Conservation (phyloP, 2,113 vertebrate genomes). For the Solea senegalensis region DNA sequence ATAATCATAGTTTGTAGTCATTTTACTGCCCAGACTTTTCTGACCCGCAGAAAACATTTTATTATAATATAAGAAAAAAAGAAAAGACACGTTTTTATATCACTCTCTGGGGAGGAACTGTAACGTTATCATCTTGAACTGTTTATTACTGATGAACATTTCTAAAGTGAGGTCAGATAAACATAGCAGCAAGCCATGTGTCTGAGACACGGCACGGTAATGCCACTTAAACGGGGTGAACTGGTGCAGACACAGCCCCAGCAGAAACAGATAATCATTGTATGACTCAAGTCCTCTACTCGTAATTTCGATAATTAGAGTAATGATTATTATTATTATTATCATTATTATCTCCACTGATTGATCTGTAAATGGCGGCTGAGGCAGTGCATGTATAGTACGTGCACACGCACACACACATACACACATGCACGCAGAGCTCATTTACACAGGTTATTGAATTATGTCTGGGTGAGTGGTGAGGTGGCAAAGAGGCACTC, state of each 20-base stretch:
- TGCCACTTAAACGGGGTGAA: constrained; percentile 37
- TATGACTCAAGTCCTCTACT: constrained; percentile 52
- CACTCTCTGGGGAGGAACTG: no score
- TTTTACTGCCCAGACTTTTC: no score
- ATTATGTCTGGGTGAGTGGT: constrained; percentile 71
- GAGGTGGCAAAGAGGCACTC: constrained; percentile 58
- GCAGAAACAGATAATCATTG: constrained; percentile 54
- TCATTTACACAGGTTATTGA: constrained; percentile 71
- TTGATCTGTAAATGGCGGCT: constrained; percentile 64
- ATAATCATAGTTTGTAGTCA: no score
- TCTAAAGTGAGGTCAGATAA: no score
- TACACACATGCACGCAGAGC: constrained; percentile 8
- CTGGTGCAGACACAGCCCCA: neutral
- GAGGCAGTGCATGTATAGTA: neutral
- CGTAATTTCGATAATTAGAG: constrained; percentile 64
- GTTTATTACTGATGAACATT: no score
- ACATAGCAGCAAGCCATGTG: no score
- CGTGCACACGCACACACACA: constrained; percentile 5
- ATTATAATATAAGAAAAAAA: no score
- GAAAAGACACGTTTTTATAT: no score
- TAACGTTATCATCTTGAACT: no score
- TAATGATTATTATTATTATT: constrained; percentile 54
- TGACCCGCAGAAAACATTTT: no score
- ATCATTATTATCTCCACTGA: constrained; percentile 60
- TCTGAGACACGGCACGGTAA: no score